These are phyloP conservation scores for Megaleporinus macrocephalus DNA, from an alignment of 2,113 vertebrate genomes.

Conservation along the genomic window DNA sequence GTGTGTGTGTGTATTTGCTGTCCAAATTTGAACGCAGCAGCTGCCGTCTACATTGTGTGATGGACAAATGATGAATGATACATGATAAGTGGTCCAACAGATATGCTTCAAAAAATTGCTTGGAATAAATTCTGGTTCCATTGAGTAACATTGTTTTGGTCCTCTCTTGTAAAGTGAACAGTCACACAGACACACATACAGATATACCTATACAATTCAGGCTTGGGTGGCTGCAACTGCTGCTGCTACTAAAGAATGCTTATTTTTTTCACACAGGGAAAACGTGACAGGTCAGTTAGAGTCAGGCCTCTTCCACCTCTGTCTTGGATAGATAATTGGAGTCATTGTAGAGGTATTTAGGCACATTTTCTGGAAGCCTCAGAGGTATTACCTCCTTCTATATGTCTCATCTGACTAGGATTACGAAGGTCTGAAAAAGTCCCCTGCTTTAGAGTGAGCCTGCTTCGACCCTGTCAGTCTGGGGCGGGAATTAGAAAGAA, in stretches of 20 bases:
- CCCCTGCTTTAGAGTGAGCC: slow-evolving; percentile 21
- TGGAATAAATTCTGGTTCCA: too few species aligned
- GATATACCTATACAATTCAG: not conserved
- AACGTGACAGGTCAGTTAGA: not conserved
- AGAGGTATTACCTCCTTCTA: not conserved
- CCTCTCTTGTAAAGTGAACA: too few species aligned
- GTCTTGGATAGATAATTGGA: not conserved
- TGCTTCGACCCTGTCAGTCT: not conserved
- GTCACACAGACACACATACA: too few species aligned
- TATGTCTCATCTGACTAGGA: slow-evolving; percentile 16
- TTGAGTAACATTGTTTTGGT: too few species aligned
- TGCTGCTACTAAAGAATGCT: not conserved
- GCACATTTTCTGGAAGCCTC: not conserved
- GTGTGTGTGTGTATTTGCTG: too few species aligned
- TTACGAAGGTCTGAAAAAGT: slow-evolving; percentile 21
- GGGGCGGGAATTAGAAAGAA: not conserved
- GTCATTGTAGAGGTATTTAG: slow-evolving; percentile 1
- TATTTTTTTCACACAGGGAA: not conserved
- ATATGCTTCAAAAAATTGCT: too few species aligned
- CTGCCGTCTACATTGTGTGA: too few species aligned
- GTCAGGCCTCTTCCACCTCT: not conserved
- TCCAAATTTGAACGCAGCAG: too few species aligned
- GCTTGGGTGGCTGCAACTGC: not conserved
- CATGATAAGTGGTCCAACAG: too few species aligned
- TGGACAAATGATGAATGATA: too few species aligned